phyloP scores from a whole-genome alignment of 2,113 vertebrate genomes.

The Taurulus bubalis region DNA sequence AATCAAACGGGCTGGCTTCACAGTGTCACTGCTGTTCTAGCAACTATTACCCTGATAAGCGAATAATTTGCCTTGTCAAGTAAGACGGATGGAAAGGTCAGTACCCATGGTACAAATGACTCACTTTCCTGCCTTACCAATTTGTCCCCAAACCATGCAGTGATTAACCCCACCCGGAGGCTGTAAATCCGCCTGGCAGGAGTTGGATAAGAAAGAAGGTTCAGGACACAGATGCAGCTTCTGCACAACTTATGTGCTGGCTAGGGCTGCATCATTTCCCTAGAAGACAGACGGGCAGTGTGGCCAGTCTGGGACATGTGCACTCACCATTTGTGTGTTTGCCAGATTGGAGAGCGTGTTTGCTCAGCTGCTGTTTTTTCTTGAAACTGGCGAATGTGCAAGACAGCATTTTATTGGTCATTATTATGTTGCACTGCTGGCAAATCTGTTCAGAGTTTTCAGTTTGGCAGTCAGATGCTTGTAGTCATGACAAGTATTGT shows the following conservation, averaged over 20 bases:
- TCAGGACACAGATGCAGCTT: conserved; percentile 38
- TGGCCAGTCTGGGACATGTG: conserved; percentile 55
- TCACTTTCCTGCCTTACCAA: conserved; percentile 17
- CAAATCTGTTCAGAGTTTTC: conserved; percentile 53
- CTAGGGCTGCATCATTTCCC: conserved; percentile 37
- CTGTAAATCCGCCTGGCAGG: conserved; percentile 57
- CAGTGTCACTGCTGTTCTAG: conserved; percentile 8
- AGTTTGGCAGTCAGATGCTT: conserved; percentile 39
- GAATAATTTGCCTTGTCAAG: conserved; percentile 41
- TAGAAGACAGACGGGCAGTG: conserved; percentile 43
- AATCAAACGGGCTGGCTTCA: neutral
- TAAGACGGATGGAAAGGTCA: conserved; percentile 13
- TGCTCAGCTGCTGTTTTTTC: conserved; percentile 67
- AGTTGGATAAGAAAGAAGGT: conserved; percentile 1
- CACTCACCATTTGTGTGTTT: conserved; percentile 52
- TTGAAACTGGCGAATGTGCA: conserved; percentile 52
- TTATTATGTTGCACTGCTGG: conserved; percentile 37
- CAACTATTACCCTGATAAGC: conserved; percentile 8
- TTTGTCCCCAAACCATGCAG: conserved; percentile 40
- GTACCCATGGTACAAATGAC: neutral
- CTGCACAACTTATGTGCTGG: conserved; percentile 40
- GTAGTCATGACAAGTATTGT: conserved; percentile 7
- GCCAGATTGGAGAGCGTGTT: conserved; percentile 63
- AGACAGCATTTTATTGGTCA: conserved; percentile 47
- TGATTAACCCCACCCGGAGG: conserved; percentile 51